Percentiles rank a stretch among this genome's conserved stretches.
Evolutionary conservation across 2,113 vertebrate genomes (phyloP).

Genomic region (Psettodes erumei): DNA sequence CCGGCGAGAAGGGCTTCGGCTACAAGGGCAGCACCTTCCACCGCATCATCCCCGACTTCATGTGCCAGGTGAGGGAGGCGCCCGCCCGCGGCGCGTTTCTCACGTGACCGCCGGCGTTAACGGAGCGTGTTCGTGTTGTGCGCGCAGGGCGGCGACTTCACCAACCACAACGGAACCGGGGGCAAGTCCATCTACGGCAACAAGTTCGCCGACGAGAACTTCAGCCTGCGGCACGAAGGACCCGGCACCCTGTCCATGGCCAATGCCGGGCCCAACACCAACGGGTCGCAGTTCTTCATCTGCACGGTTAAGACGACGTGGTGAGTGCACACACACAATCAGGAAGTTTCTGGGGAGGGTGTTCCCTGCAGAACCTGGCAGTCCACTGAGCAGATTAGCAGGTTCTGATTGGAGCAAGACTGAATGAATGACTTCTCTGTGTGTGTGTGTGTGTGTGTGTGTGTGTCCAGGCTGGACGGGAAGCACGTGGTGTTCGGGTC

Average conservation of each 20-base stretch:
- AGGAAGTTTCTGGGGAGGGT: not conserved
- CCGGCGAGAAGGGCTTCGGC: constrained; percentile 89
- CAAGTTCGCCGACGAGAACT: constrained; percentile 96
- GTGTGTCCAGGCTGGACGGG: constrained; percentile 89
- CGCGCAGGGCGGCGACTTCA: constrained; percentile 94
- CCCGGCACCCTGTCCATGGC: constrained; percentile 93
- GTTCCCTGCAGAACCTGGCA: no score
- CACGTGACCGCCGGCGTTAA: no score
- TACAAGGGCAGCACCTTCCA: constrained; percentile 94
- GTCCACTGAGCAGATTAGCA: no score
- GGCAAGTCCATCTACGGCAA: constrained; percentile 96
- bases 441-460: not conserved
- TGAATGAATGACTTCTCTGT: no score
- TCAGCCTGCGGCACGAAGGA: constrained; percentile 87
- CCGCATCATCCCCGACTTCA: constrained; percentile 91
- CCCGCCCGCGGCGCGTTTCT: no score
- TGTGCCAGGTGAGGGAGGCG: constrained; percentile 97
- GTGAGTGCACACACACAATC: constrained; percentile 77
- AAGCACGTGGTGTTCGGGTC: constrained; percentile 96
- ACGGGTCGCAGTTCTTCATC: constrained; percentile 98
- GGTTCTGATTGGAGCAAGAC: no score
- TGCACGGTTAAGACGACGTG: constrained; percentile 88
- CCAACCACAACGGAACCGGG: constrained; percentile 93
- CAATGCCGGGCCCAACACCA: constrained; percentile 94
- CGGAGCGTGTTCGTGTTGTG: not conserved